These are phyloP conservation scores for Scolanthus callimorphus DNA, from an alignment of 92 coral and sea anemone genomes.

Conservation along the genomic window DNA sequence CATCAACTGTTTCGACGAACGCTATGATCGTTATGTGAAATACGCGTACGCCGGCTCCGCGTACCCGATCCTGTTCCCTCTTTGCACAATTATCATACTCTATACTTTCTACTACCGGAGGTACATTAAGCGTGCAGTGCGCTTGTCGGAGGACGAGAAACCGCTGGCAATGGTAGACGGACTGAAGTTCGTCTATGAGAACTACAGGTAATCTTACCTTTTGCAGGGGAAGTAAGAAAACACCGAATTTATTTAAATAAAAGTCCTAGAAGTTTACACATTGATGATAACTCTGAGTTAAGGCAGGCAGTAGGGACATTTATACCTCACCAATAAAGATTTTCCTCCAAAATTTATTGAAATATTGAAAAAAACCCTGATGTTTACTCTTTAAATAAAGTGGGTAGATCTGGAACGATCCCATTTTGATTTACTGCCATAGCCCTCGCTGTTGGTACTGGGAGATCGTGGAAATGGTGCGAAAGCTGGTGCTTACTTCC, in stretches of 20 bases:
- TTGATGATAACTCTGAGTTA: no score
- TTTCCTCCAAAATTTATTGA: no score
- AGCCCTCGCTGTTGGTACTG: slow-evolving; percentile 65
- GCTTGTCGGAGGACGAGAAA: slow-evolving; percentile 4
- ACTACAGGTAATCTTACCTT: slow-evolving; percentile 65
- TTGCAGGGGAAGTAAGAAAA: no score
- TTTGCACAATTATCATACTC: slow-evolving; percentile 40
- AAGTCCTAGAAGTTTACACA: no score
- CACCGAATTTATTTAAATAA: no score
- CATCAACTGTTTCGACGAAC: slow-evolving; percentile 53
- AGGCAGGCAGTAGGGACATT: no score
- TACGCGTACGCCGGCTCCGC: slow-evolving; percentile 52
- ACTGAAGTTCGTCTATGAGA: slow-evolving; percentile 72
- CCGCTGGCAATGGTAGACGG: slow-evolving; percentile 55
- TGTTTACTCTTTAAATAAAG: no score
- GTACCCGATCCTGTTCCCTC: slow-evolving; percentile 68
- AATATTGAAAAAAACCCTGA: no score
- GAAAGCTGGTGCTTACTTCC: slow-evolving; percentile 67
- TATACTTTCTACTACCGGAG: slow-evolving; percentile 53
- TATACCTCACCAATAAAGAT: no score
- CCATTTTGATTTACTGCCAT: no score
- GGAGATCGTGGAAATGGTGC: slow-evolving; percentile 66
- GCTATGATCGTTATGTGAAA: slow-evolving; percentile 45
- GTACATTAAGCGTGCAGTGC: slow-evolving; percentile 22
- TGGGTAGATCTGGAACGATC: no score